Conservation (phyloP, 1,140 invertebrate genomes). For the Caerostris darwini region DNA sequence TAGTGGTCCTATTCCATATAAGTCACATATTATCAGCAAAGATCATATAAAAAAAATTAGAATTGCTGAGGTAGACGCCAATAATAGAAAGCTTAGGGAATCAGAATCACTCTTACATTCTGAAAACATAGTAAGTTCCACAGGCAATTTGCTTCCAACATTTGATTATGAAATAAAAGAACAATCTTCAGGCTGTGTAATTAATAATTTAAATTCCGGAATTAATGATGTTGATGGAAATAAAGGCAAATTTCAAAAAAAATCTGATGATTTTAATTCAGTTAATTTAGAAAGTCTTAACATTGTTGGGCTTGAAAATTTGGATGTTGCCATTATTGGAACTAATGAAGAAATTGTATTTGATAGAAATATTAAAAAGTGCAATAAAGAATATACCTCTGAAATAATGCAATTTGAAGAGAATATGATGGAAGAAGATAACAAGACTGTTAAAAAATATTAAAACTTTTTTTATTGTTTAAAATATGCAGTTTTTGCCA, state of each 20-base stretch:
- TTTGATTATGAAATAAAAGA: not conserved
- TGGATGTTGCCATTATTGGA: not conserved
- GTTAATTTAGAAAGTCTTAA: not conserved
- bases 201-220: not conserved
- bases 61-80: not conserved
- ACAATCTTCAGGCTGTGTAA: not conserved
- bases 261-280: not conserved
- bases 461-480: too few species aligned
- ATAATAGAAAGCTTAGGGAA: not conserved
- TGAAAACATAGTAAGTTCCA: not conserved
- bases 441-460: too few species aligned
- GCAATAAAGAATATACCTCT: too few species aligned
- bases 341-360: not conserved
- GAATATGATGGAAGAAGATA: too few species aligned
- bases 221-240: not conserved
- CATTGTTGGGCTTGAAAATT: not conserved
- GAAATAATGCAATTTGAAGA: too few species aligned
- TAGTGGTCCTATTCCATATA: conserved; percentile 8
- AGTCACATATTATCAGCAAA: not conserved
- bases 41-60: conserved; percentile 10
- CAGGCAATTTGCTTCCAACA: not conserved
- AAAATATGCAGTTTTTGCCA: too few species aligned
- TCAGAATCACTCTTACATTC: not conserved
- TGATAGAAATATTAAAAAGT: not conserved
- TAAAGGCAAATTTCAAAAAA: not conserved